Evolutionary conservation across 2,113 vertebrate genomes (phyloP), one percentile per base, ranked within the genome.

Genomic region (Podilymbus podiceps): DNA sequence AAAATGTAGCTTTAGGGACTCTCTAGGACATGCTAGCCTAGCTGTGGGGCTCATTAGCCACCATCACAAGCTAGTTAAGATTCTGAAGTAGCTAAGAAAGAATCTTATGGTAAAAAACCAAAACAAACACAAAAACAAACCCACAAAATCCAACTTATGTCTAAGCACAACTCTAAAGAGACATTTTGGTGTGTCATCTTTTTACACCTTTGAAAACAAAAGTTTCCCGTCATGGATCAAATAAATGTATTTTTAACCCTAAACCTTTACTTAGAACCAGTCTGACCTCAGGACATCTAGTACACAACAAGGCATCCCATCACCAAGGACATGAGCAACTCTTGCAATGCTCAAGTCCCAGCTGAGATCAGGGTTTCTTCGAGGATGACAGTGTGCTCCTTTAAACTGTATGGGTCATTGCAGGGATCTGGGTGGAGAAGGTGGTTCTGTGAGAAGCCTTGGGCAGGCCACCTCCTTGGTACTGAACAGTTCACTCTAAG

Each of bases 241-340:
- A 69, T n/a, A 66, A 58, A 73, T 3, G 1, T 42, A 22, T 31
- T 72, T 93, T 89, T 74, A 89, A 86, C 13, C 49, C 44, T 40
- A 81, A 73, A 71, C 10, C 8, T 89, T 92, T 42, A 38, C 31
- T 77, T 55, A 47, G 52, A 71, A 71, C 17, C 47, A 63, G 27
- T 31, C 25, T 84, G 47, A 83, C 31, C 49, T 64, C 50, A 47
- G 11, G 28, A 53, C 20, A 55, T 8, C 4, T 14, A 17, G 28
- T 50, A 55, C 10, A 58, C 25, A 66, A 56, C 10, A 74, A 86
- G 46, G 25, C 12, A 63, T 42, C 10, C 8, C 42, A 59, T 12
- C 3, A 6, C 9, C 6, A 12, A 73, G 47, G 31, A 21, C 24
- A 80, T 0, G 4, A 68, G 53, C 1, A 2, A 46, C 33, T 76